Percentiles rank a stretch among this genome's conserved stretches.
Evolutionary conservation across 2,113 vertebrate genomes (phyloP).

Genomic region (Crotalus viridis): DNA sequence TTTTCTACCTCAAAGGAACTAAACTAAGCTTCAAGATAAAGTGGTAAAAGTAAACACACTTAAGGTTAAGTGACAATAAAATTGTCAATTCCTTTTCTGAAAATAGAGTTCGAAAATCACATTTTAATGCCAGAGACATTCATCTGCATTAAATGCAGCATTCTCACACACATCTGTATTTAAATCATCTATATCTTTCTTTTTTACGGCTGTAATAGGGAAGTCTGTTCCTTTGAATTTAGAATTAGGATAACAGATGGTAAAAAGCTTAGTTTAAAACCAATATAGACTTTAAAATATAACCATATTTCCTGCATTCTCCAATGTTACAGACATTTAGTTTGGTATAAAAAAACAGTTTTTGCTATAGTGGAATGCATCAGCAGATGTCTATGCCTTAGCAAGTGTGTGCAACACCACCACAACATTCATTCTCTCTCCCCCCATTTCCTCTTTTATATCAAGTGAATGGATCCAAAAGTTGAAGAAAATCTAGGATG

Average conservation of each 20-base stretch:
- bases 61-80: background rate
- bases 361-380: constrained; percentile 41
- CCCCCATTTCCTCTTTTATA: background rate
- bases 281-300: constrained; percentile 62
- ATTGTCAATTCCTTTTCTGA: background rate
- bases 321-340: constrained; percentile 45
- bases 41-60: background rate
- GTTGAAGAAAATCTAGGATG: background rate
- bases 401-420: constrained; percentile 14
- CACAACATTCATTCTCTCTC: background rate
- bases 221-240: constrained; percentile 47
- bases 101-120: background rate
- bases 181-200: constrained; percentile 55
- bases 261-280: constrained; percentile 52
- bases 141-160: constrained; percentile 14
- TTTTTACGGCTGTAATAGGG: constrained; percentile 42
- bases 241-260: constrained; percentile 46
- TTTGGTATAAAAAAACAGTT: constrained; percentile 51
- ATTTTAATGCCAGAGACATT: background rate
- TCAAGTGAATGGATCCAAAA: background rate
- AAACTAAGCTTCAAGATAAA: too few relatives aligned
- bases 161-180: constrained; percentile 47
- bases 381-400: constrained; percentile 24
- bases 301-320: constrained; percentile 44
- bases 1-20: too few relatives aligned